A percentile compares a stretch with the other conserved stretches of the same genome.
phyloP scores from a whole-genome alignment of 1,140 invertebrate genomes.

The Drosophila hydei region DNA sequence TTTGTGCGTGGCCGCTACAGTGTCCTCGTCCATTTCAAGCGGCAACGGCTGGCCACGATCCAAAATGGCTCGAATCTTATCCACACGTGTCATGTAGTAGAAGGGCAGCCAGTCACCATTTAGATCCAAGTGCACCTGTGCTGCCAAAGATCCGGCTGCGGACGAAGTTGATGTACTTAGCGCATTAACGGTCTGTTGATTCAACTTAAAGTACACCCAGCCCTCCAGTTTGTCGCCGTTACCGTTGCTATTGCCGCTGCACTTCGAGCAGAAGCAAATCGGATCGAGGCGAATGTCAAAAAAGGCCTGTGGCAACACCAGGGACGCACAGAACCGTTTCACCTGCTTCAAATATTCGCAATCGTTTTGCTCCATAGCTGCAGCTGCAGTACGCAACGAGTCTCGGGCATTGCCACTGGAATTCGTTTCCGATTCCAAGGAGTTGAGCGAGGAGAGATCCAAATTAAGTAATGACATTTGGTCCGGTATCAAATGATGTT shows the following conservation, averaged over 20 bases:
- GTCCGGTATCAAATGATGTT: conserved; percentile 66
- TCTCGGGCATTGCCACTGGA: conserved; percentile 48
- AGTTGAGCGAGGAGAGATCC: conserved; percentile 66
- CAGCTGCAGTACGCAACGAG: conserved; percentile 50
- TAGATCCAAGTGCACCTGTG: conserved; percentile 76
- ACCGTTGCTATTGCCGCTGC: conserved; percentile 85
- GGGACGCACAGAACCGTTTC: conserved; percentile 87
- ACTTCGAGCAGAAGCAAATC: conserved; percentile 87
- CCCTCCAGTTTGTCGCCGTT: conserved; percentile 86
- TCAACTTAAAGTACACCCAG: conserved; percentile 90
- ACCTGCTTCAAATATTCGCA: conserved; percentile 91
- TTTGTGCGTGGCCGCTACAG: conserved; percentile 62
- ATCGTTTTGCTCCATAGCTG: conserved; percentile 82
- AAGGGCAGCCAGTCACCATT: conserved; percentile 90
- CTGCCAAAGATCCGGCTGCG: conserved; percentile 60
- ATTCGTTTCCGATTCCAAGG: conserved; percentile 62
- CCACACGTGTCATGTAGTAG: conserved; percentile 90
- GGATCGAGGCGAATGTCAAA: conserved; percentile 86
- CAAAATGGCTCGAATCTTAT: conserved; percentile 88
- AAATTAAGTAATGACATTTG: conserved; percentile 64
- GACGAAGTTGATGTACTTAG: conserved; percentile 48
- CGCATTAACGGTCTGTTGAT: conserved; percentile 79
- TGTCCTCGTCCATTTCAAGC: conserved; percentile 85
- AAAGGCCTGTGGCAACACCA: conserved; percentile 89
- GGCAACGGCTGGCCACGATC: conserved; percentile 88